A percentile compares a stretch with the other conserved stretches of the same genome.
Evolutionary conservation across 1,140 invertebrate genomes (phyloP).

Genomic region (Macrocentrus cingulum): DNA sequence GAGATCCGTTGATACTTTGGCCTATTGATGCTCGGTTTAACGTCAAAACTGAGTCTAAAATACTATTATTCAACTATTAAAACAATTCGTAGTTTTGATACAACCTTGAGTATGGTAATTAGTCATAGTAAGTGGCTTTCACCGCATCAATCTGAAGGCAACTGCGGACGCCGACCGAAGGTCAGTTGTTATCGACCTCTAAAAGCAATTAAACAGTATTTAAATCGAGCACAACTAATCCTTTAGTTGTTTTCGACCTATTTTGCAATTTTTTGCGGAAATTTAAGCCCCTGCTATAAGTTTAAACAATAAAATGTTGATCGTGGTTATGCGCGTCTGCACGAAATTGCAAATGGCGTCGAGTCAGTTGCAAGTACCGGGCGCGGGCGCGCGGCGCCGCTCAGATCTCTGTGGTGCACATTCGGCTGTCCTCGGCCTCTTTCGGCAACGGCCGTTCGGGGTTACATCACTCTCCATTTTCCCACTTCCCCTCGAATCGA

Average conservation of each 20-base stretch:
- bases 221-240: background rate
- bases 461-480: constrained; percentile 54
- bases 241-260: too few relatives aligned
- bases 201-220: constrained; percentile 2
- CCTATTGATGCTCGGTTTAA: too few relatives aligned
- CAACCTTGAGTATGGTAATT: constrained; percentile 12
- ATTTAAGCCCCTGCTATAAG: too few relatives aligned
- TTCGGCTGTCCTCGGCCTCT: constrained; percentile 42
- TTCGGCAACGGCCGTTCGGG: constrained; percentile 47
- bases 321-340: constrained; percentile 30
- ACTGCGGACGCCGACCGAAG: constrained; percentile 26
- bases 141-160: constrained; percentile 16
- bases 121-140: constrained; percentile 22
- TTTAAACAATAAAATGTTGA: constrained; percentile 1
- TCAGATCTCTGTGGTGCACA: constrained; percentile 14
- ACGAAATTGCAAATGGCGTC: constrained; percentile 55
- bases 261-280: too few relatives aligned
- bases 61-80: constrained; percentile 9
- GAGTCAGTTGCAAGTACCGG: constrained; percentile 41
- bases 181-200: constrained; percentile 24
- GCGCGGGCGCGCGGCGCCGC: constrained; percentile 39
- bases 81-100: background rate
- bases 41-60: too few relatives aligned
- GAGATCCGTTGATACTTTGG: constrained; percentile 19
- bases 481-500: too few relatives aligned